Evolutionary conservation across 2,113 vertebrate species (phyloP), one percentile per base, ranked within the genome.

Genomic region (Anarhynchus alexandrinus): DNA sequence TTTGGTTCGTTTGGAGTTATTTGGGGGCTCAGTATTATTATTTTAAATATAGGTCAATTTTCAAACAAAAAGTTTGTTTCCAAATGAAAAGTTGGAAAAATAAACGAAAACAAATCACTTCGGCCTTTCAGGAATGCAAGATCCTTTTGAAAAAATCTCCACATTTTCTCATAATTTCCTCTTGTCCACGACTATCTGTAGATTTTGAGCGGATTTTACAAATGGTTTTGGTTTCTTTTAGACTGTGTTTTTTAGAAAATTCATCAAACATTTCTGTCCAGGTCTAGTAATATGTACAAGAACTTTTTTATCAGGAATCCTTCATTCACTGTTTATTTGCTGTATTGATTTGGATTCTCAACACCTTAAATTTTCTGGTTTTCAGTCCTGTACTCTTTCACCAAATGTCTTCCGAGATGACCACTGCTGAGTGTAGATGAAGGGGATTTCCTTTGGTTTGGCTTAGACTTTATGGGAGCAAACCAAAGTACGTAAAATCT

Each of bases 401-500:
- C 34, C 43, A 25, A 34, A 45, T 23, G 11, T 10, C 38, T 70
- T 55, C 42, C 14, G 42, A 40, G 32, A 83, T 20, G 58, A 54
- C 30, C 25, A 42, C 40, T 19, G 59, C 34, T 52, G 65, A 70
- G 43, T 9, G 66, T 21, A 40, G 62, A 15, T 0, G 1, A 92
- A 64, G 29, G 55, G n/a, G 2, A 57, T 71, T 81, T 84, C 59
- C 51, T 47, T 30, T 12, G 36, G 45, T 47, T 61, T 36, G 30
- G 51, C 22, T 38, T 36, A 29, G 38, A n/a, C 45, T 84, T 83
- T 21, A 25, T 5, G 27, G 12, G 57, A 92, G 62, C 55, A 73
- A 54, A 79, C 30, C 0, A 4, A n/a, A 38, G 67, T 27, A 27
- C 0, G 2, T 27, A 3, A 76, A 47, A 38, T 34, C 30, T 0